Conservation (phyloP, 2,888 invertebrate species). For the Leptinotarsa rubiginosa region DNA sequence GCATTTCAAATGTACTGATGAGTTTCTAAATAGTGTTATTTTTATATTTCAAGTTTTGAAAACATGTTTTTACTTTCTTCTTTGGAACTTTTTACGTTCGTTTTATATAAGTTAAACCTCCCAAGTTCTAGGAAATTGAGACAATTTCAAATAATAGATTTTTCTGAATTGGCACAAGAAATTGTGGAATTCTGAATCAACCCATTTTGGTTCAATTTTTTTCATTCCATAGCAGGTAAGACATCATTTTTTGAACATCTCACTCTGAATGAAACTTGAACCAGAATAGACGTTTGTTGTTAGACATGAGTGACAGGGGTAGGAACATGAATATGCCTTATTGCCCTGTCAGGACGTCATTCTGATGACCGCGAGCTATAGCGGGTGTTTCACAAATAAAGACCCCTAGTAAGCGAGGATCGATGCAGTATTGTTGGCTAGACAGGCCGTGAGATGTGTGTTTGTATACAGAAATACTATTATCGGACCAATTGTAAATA, state of each 20-base stretch:
- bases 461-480: conserved; percentile 64
- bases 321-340: conserved; percentile 50
- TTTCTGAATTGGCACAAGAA: too few species aligned
- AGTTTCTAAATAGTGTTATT: too few species aligned
- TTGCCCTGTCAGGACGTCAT: conserved; percentile 46
- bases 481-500: conserved; percentile 61
- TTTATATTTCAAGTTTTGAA: too few species aligned
- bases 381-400: conserved; percentile 49
- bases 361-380: conserved; percentile 44
- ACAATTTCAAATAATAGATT: too few species aligned
- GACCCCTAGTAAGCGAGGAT: conserved; percentile 36
- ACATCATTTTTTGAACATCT: conserved; percentile 23
- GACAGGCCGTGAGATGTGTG: conserved; percentile 58
- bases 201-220: not conserved
- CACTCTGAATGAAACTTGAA: conserved; percentile 32
- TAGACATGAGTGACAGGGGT: conserved; percentile 56
- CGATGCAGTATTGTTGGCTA: conserved; percentile 54
- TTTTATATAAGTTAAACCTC: too few species aligned
- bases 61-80: too few species aligned
- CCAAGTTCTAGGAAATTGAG: too few species aligned
- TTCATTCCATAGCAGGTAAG: not conserved
- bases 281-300: conserved; percentile 51
- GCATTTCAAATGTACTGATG: too few species aligned
- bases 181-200: not conserved
- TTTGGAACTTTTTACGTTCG: too few species aligned